Evolutionary conservation across 2,888 invertebrate genomes (phyloP), one percentile per base, ranked within the genome.

Genomic region (Dryobota labecula): DNA sequence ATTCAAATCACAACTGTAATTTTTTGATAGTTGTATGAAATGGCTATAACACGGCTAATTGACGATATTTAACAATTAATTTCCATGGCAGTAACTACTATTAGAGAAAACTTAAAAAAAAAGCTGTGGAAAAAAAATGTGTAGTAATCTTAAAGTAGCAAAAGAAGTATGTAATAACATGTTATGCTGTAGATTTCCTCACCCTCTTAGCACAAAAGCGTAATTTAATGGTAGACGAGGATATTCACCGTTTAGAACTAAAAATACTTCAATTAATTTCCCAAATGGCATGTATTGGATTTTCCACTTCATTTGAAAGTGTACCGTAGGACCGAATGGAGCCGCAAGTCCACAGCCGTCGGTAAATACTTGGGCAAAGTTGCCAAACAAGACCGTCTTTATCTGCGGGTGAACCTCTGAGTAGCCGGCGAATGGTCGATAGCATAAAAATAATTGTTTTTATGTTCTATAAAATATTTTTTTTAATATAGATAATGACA

Each of bases 351-450:
- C 70, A 70, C 58, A 47, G 47, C 5, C 47, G 51, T 60, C 47
- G 13, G 72, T 47, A 54, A 82, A 77, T 82, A 82, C 82, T 82
- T 82, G 61, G 13, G 33, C 38, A 11, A 68, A 82, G 67, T 68
- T 82, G 24, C 53, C 61, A 67, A 77, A 77, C 56, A 57, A 47
- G 54, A 58, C 60, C 47, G 70, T 51, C 82, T 69, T 72, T 51
- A 62, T 65, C 62, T 63, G 73, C 51, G 78, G 73, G 11, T 13
- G 27, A 36, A 38, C 47, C 66, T 53, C 27, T 41, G 3, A 64
- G 45, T 41, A 61, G 58, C 51, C 53, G 49, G 51, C 1, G 54
- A 51, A 58, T 53, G 56, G 47, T 57, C 27, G 11, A 45, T 41
- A 24, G 20, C n/a, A 18, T 53, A 41, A 61, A 76, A 71, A 73